Percentiles rank a stretch among this genome's conserved stretches.
phyloP scores from a whole-genome alignment of 1,140 invertebrate species.

The Pemphigus obesinymphae region DNA sequence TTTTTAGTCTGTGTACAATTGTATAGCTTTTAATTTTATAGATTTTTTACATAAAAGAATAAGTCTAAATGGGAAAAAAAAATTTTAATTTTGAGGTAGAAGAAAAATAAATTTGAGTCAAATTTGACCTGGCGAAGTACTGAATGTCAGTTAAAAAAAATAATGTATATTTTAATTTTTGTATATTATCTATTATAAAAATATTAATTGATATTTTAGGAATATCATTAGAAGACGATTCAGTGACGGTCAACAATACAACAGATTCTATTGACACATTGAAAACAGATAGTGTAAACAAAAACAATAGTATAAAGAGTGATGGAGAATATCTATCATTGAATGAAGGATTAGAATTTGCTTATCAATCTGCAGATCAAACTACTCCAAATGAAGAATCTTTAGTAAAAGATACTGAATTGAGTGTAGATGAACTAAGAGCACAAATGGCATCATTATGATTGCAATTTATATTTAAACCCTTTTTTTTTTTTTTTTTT shows the following conservation, averaged over 20 bases:
- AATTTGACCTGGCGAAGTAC: too few species aligned
- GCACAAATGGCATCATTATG: slow-evolving; percentile 77
- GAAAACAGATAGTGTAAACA: background rate
- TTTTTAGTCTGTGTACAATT: too few species aligned
- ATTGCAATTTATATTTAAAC: background rate
- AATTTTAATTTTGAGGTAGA: too few species aligned
- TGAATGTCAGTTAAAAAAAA: too few species aligned
- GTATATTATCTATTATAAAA: too few species aligned
- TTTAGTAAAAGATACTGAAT: slow-evolving; percentile 52
- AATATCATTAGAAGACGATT: slow-evolving; percentile 66
- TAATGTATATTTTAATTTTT: too few species aligned
- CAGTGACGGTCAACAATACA: background rate
- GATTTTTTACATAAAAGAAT: too few species aligned
- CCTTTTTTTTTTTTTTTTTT: too few species aligned
- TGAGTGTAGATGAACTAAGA: slow-evolving; percentile 81
- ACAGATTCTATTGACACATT: background rate
- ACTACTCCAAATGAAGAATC: slow-evolving; percentile 46
- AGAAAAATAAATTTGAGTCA: too few species aligned
- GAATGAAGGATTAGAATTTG: slow-evolving; percentile 61
- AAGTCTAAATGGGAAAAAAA: too few species aligned
- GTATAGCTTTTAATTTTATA: too few species aligned
- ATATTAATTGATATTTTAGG: slow-evolving; percentile 51
- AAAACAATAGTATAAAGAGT: slow-evolving; percentile 50
- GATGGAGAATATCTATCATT: slow-evolving; percentile 51
- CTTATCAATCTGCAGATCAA: slow-evolving; percentile 61